Evolutionary conservation across 2,888 invertebrate species (phyloP), one percentile per base, ranked within the genome.

Genomic region (Rambutsinella grinnellia): DNA sequence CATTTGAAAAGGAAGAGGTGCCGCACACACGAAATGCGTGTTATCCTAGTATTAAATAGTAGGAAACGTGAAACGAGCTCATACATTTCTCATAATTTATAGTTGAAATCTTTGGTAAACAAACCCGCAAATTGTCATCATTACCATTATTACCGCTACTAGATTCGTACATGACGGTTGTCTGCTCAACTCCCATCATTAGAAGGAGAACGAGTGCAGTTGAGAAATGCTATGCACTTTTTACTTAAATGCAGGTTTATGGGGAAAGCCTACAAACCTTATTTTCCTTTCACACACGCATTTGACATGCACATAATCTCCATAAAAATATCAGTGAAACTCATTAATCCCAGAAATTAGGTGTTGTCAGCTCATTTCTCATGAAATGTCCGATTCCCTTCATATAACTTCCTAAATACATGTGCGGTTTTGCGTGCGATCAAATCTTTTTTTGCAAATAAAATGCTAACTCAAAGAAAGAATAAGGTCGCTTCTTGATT

Each of bases 41-140:
- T 72, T 72, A 44, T 49, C 28, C 65, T 15, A 44, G 72, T 65
- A 72, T 72, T 72, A 65, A 23, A 10, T 19, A 19, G 27, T 19
- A 49, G 57, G 26, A 65, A 58, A 51, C 17, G 46, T n/a, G n/a
- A n/a, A n/a, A n/a, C n/a, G n/a, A n/a, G 44, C 51, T 49, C 72
- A 58, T 51, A 53, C 62, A 72, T 65, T 65, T 58, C 65, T 23
- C 51, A 65, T 65, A 65, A 65, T 72, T 65, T 72, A 72, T 65
- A 72, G 62, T 62, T 53, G 63, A 36, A 13, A 71, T 71, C 70
- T 61, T 71, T 63, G 56, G 62, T 71, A 71, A 71, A 71, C 70
- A 71, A 71, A 71, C 70, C 70, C 70, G 70, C 70, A 71, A 71
- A 72, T 72, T 65, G 65, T 72, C 72, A 72, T 72, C 47, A 60